These are phyloP conservation scores for Amiota communis DNA, from an alignment of 2,888 invertebrate genomes.

Conservation along the genomic window DNA sequence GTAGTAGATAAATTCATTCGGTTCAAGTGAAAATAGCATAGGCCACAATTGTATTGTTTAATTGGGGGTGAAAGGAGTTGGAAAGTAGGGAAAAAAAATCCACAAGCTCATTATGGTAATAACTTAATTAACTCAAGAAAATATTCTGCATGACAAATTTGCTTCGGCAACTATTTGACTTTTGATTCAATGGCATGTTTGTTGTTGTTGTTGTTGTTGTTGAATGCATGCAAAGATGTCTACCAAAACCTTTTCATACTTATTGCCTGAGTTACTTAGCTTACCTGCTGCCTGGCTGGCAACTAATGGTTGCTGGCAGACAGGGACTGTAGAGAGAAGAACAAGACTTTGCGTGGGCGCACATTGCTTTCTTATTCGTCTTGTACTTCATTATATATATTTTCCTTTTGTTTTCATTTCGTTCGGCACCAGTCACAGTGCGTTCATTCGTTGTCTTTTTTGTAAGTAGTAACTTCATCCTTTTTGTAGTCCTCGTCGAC, in stretches of 20 bases:
- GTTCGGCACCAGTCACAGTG: conserved; percentile 3
- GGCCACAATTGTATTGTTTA: not conserved
- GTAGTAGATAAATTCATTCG: not conserved
- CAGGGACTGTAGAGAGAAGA: no score
- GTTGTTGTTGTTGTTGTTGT: no score
- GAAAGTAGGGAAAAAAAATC: conserved; percentile 61
- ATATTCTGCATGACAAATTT: conserved; percentile 70
- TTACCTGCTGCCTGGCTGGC: no score
- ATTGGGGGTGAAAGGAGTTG: no score
- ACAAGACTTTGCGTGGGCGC: not conserved
- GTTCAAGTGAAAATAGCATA: not conserved
- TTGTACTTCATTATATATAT: not conserved
- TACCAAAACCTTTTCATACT: not conserved
- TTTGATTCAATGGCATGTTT: conserved; percentile 58
- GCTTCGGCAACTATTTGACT: conserved; percentile 68
- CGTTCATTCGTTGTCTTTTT: conserved; percentile 29
- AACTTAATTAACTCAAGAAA: conserved; percentile 67
- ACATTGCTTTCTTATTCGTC: no score
- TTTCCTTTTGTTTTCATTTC: not conserved
- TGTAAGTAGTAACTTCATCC: not conserved
- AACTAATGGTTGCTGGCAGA: no score
- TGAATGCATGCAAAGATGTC: conserved; percentile 1
- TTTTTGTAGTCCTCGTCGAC: not conserved
- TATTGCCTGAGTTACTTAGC: not conserved
- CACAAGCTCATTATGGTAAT: conserved; percentile 66